Evolutionary conservation across 2,113 vertebrate genomes (phyloP), one percentile per base, ranked within the genome.

Genomic region (Phycodurus eques): DNA sequence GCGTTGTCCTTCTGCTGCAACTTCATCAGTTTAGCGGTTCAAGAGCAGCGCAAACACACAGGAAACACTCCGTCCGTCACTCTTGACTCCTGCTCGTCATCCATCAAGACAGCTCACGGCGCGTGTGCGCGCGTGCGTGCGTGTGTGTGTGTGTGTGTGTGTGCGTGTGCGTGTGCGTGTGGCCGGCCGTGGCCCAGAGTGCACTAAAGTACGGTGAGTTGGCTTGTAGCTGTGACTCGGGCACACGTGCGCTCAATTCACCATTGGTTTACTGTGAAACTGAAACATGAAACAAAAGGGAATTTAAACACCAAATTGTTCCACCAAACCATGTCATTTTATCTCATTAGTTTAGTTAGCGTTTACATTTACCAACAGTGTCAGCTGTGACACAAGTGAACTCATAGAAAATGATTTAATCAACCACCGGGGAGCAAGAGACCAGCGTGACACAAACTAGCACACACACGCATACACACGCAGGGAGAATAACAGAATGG

Each of bases 361-460:
- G 27, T 27, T 27, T 27, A 27, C 27, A 27, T 27, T 27, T 27
- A 27, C 27, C 1, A 27, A 27, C 27, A 27, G 69, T n/a, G 68
- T 49, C 71, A 59, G 74, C 68, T 54, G 49, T 42, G 64, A 79
- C 62, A 71, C 51, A n/a, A 74, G 53, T 2, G 17, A 44, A 15
- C 78, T 81, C 77, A 86, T 83, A 80, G 72, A 78, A 86, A 80
- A 66, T 80, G 81, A 86, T 84, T 88, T 80, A 84, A 88, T 86
- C 82, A 85, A 79, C 76, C 80, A 81, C 60, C 57, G 81, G 79
- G 78, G 65, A 84, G 79, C 66, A 70, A 79, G 83, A 79, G 81
- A 82, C 80, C 87, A 86, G 85, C 87, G 74, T 78, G 75, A 82
- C 70, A 76, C 72, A 72, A 72, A 75, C 71, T 64, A 74, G 75